These are phyloP conservation scores for Neelides sp. DNA, from an alignment of 1,140 invertebrate species.

Conservation along the genomic window DNA sequence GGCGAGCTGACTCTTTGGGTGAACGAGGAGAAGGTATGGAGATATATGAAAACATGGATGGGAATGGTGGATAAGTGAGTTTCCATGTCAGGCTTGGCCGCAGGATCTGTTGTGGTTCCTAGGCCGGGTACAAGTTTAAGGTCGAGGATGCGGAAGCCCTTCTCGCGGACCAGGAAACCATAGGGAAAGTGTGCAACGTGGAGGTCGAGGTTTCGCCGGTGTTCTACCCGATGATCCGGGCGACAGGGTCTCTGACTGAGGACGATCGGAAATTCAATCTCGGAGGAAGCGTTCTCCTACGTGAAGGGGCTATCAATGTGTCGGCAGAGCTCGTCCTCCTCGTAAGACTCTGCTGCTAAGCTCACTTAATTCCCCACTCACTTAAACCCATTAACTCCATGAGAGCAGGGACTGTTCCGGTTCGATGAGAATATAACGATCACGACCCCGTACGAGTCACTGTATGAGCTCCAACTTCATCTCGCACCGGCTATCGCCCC, in stretches of 20 bases:
- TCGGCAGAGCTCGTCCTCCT: slow-evolving; percentile 18
- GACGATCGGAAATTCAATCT: slow-evolving; percentile 25
- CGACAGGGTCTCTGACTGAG: slow-evolving; percentile 11
- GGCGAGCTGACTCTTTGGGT: slow-evolving; percentile 21
- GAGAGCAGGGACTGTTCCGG: slow-evolving; percentile 21
- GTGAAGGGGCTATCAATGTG: slow-evolving; percentile 31
- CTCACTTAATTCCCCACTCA: background rate
- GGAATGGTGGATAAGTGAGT: no score
- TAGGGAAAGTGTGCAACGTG: slow-evolving; percentile 14
- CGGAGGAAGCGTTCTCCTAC: slow-evolving; percentile 18
- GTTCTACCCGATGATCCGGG: slow-evolving; percentile 23
- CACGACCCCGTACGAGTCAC: slow-evolving; percentile 27
- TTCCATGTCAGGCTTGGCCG: no score
- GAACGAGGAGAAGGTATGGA: slow-evolving; percentile 27
- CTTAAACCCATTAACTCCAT: background rate
- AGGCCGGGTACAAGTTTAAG: slow-evolving; percentile 27
- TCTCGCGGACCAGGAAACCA: no score
- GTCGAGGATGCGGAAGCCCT: slow-evolving; percentile 22
- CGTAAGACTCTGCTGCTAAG: slow-evolving; percentile 15
- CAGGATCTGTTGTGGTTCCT: no score
- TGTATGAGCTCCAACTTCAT: slow-evolving; percentile 29
- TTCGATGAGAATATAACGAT: slow-evolving; percentile 31
- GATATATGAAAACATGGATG: no score
- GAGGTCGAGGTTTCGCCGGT: slow-evolving; percentile 20
- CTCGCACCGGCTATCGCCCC: slow-evolving; percentile 26